Percentiles rank a stretch among this genome's conserved stretches.
Evolutionary conservation across 2,888 invertebrate genomes (phyloP).

Genomic region (Strigamia maritima): DNA sequence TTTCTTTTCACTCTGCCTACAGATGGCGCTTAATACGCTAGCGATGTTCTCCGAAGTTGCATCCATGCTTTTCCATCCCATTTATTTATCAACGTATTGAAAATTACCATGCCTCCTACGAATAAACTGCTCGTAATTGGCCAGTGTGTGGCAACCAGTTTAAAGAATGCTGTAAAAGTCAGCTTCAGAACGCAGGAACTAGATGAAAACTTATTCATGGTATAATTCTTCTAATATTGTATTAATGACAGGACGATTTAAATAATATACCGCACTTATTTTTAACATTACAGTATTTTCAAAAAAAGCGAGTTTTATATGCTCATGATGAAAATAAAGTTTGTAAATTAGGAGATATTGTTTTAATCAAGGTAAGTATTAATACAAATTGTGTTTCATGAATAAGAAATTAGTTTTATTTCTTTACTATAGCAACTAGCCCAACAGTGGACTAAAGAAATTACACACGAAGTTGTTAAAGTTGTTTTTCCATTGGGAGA

Average conservation of each 20-base stretch:
- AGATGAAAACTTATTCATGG: constrained; percentile 74
- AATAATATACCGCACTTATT: not conserved
- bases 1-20: too few relatives aligned
- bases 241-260: constrained; percentile 31
- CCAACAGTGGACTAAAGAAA: constrained; percentile 68
- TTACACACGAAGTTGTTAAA: constrained; percentile 75
- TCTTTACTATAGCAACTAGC: constrained; percentile 58
- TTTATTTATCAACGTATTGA: not conserved
- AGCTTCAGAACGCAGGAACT: constrained; percentile 70
- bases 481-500: constrained; percentile 79
- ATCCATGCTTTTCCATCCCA: not conserved
- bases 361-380: constrained; percentile 65
- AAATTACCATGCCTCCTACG: not conserved
- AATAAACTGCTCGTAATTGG: constrained; percentile 59
- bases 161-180: constrained; percentile 75
- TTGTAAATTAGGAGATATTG: constrained; percentile 79
- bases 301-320: constrained; percentile 67
- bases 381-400: too few relatives aligned
- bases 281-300: constrained; percentile 67
- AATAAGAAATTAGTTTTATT: too few relatives aligned
- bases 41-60: too few relatives aligned
- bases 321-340: constrained; percentile 73
- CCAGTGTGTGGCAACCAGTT: constrained; percentile 72
- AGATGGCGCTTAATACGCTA: too few relatives aligned
- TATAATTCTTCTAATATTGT: constrained; percentile 51